Evolutionary conservation across 2,888 invertebrate genomes (phyloP).

Genomic region (Allophyes oxyacanthae): DNA sequence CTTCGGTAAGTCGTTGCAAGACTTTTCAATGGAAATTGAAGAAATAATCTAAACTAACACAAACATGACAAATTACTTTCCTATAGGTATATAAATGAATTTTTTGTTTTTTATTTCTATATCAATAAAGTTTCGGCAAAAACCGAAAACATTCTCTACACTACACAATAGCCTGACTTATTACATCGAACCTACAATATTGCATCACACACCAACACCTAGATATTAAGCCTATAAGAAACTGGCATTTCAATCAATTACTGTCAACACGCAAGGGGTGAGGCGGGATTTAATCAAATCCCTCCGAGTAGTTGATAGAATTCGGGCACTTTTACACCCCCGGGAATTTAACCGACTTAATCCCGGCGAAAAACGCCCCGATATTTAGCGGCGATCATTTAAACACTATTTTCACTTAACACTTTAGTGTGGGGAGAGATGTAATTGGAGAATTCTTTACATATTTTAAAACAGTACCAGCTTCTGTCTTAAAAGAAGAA

Average conservation of each 20-base stretch:
- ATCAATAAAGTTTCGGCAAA: too few relatives aligned
- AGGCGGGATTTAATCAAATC: conserved; percentile 84
- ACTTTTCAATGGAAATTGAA: too few relatives aligned
- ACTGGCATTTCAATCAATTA: conserved; percentile 82
- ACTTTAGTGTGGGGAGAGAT: conserved; percentile 51
- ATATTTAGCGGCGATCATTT: conserved; percentile 83
- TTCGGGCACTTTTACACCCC: conserved; percentile 82
- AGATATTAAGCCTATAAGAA: conserved; percentile 36
- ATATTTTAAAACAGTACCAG: background rate
- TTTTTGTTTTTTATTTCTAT: too few relatives aligned
- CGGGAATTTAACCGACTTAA: conserved; percentile 74
- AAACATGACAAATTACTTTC: too few relatives aligned
- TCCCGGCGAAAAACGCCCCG: conserved; percentile 79
- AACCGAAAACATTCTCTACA: background rate
- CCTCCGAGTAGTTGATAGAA: conserved; percentile 80
- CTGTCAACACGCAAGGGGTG: conserved; percentile 86
- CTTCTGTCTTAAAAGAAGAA: background rate
- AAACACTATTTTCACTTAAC: conserved; percentile 82
- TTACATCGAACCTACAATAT: conserved; percentile 1
- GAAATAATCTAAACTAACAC: too few relatives aligned
- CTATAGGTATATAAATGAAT: too few relatives aligned
- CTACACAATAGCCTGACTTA: background rate
- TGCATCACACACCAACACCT: conserved; percentile 25
- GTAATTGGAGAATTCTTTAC: conserved; percentile 8
- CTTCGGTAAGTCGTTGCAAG: too few relatives aligned